A percentile compares a stretch with the other conserved stretches of the same genome.
These are phyloP conservation scores for Calypte anna DNA, from an alignment of 2,113 vertebrate species.

Conservation along the genomic window DNA sequence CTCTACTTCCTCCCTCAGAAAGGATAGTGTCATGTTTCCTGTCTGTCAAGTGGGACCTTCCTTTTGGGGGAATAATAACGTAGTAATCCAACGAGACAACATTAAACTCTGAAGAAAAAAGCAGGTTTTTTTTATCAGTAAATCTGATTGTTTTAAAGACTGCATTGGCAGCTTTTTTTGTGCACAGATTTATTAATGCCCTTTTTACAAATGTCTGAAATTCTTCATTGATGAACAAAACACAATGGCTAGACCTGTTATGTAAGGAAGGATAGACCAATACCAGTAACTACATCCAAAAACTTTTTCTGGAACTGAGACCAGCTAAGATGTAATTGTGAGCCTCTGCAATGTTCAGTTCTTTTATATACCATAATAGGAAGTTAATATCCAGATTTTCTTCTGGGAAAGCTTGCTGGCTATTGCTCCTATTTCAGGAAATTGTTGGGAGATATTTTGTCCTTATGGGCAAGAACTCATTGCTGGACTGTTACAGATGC, in stretches of 20 bases:
- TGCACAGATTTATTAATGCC: not conserved
- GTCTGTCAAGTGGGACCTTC: not conserved
- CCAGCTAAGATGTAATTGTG: fast-evolving
- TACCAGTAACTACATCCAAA: not conserved
- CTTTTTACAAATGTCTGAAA: not conserved
- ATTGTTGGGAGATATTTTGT: not conserved
- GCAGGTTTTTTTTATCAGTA: not conserved
- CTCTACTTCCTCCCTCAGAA: not conserved
- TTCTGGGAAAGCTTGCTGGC: not conserved
- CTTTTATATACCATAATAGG: not conserved
- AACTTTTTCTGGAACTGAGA: not conserved
- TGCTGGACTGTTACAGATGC: fast-evolving
- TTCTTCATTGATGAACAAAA: not conserved
- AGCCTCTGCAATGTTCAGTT: not conserved
- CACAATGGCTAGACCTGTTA: not conserved
- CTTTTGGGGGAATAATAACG: not conserved
- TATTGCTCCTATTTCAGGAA: not conserved
- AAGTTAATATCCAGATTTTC: not conserved
- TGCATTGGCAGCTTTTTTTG: not conserved
- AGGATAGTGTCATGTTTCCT: not conserved
- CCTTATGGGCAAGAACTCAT: not conserved
- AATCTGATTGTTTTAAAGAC: not conserved
- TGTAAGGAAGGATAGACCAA: not conserved
- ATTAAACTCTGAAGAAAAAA: not conserved
- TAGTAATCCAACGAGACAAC: not conserved